These are phyloP conservation scores for Myanophis thanlyinensis DNA, from an alignment of 2,113 vertebrate genomes.

Conservation along the genomic window DNA sequence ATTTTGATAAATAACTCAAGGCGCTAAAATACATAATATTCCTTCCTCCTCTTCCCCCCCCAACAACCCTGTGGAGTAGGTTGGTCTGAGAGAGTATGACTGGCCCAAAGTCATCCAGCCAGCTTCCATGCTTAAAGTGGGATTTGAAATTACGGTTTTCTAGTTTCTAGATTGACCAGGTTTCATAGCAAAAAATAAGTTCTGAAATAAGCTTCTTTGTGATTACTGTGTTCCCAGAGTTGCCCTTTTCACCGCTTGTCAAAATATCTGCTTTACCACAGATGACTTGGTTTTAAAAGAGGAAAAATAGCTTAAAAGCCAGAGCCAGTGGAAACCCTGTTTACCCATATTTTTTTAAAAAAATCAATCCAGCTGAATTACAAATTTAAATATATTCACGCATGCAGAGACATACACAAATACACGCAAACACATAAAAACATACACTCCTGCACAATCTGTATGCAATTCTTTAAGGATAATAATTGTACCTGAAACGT, in stretches of 20 bases:
- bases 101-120: too few relatives aligned
- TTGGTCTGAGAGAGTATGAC: too few relatives aligned
- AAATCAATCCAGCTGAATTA: not conserved
- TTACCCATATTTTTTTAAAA: not conserved
- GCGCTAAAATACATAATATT: not conserved
- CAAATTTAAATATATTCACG: not conserved
- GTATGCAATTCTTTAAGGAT: not conserved
- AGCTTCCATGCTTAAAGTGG: too few relatives aligned
- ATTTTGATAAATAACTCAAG: not conserved
- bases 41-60: not conserved
- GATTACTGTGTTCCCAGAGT: not conserved
- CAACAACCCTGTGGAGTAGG: not conserved
- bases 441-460: not conserved
- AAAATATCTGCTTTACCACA: constrained; percentile 40
- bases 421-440: not conserved
- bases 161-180: not conserved
- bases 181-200: not conserved
- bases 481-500: not conserved
- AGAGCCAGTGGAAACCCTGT: not conserved
- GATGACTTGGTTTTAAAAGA: constrained; percentile 18
- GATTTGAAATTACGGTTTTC: too few relatives aligned
- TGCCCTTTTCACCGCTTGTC: constrained; percentile 13
- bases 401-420: not conserved
- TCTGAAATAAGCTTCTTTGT: not conserved
- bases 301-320: not conserved